Percentiles rank a stretch among this genome's conserved stretches.
Conservation (phyloP, 1,140 invertebrate genomes). For the Macrotrachela quadricornifera region DNA sequence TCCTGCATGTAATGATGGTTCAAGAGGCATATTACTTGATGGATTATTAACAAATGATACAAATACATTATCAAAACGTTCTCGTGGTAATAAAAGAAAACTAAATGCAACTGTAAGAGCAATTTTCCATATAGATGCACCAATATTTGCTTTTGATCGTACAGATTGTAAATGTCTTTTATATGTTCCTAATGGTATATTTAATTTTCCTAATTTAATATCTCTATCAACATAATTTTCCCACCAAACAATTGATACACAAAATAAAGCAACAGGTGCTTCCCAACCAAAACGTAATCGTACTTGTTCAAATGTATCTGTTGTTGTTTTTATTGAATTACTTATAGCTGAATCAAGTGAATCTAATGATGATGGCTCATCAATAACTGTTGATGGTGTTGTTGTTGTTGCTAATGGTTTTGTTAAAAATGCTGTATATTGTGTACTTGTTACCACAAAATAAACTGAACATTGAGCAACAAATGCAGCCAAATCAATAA, state of each 20-base stretch:
- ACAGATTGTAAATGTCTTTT: slow-evolving; percentile 16
- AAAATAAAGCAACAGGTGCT: slow-evolving; percentile 15
- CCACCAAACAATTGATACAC: slow-evolving; percentile 24
- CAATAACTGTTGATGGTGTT: not conserved
- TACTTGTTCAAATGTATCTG: not conserved
- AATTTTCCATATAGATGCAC: slow-evolving; percentile 22
- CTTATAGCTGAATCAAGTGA: too few species aligned
- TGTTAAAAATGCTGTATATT: slow-evolving; percentile 6
- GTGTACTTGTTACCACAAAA: slow-evolving; percentile 9
- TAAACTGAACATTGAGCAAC: slow-evolving; percentile 11
- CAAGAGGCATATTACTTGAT: not conserved
- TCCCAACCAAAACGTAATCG: slow-evolving; percentile 9
- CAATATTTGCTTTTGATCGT: slow-evolving; percentile 18
- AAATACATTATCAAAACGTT: slow-evolving; percentile 8
- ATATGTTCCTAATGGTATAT: slow-evolving; percentile 13
- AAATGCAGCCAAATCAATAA: slow-evolving; percentile 11
- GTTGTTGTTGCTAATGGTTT: slow-evolving; percentile 1
- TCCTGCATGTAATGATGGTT: not conserved
- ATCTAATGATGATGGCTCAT: not conserved
- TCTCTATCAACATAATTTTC: slow-evolving; percentile 24
- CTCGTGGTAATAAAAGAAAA: slow-evolving; percentile 9
- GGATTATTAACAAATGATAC: not conserved
- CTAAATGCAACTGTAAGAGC: slow-evolving; percentile 14
- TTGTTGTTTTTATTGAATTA: not conserved
- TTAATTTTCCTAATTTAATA: slow-evolving; percentile 15